These are phyloP conservation scores for Procavia capensis DNA, from an alignment of 2,113 vertebrate genomes.

Conservation along the genomic window DNA sequence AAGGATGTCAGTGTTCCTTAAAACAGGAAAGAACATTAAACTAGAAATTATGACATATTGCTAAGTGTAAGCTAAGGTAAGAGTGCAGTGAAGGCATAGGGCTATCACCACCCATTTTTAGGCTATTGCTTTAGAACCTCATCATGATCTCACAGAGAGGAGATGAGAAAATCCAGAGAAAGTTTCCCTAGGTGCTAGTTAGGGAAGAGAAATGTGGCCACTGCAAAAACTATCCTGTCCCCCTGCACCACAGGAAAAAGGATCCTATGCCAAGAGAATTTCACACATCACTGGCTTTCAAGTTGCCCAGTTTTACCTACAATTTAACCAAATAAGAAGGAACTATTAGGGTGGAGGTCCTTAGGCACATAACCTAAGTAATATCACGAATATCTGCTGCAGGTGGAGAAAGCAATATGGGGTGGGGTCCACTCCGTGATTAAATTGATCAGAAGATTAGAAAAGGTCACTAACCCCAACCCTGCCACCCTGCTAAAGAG, in stretches of 20 bases:
- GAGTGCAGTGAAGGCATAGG: background rate
- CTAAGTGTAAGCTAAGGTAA: background rate
- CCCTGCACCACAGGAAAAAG: background rate
- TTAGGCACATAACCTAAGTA: background rate
- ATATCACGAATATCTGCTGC: background rate
- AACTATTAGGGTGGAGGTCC: background rate
- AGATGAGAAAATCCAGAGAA: background rate
- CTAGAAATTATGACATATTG: background rate
- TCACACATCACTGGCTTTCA: too few species aligned
- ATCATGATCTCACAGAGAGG: background rate
- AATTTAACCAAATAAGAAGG: background rate
- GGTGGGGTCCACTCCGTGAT: background rate
- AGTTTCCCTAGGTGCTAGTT: accelerated
- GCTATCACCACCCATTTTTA: background rate
- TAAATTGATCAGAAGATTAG: background rate
- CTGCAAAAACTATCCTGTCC: background rate
- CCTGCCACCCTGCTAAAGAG: background rate
- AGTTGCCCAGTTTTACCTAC: background rate
- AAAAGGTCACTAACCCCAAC: background rate
- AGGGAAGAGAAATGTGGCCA: too few species aligned
- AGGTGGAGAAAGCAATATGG: background rate
- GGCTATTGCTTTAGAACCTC: background rate
- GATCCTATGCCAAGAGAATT: background rate
- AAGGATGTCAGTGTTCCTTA: background rate
- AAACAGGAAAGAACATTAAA: background rate